These are phyloP conservation scores for Furnarius figulus DNA, from an alignment of 2,113 vertebrate species.

Conservation along the genomic window DNA sequence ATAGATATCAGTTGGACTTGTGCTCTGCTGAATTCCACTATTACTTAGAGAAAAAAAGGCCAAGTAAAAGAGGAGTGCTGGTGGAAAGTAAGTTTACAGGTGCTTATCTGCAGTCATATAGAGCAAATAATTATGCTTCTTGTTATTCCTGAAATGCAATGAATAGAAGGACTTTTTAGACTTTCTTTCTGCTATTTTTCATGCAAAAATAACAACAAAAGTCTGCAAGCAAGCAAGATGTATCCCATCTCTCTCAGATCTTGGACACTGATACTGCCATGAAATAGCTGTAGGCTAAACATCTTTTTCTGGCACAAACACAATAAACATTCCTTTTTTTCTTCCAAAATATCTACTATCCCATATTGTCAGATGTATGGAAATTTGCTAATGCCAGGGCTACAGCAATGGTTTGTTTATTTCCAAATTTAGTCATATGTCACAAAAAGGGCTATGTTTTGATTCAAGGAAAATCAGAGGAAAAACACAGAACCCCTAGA, in stretches of 20 bases:
- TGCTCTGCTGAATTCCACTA: neutral
- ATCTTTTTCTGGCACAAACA: neutral
- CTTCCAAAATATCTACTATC: neutral
- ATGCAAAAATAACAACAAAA: neutral
- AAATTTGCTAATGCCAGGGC: neutral
- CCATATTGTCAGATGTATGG: neutral
- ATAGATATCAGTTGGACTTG: constrained; percentile 40
- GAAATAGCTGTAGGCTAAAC: constrained; percentile 2
- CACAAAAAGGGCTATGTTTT: neutral
- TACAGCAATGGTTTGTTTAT: neutral
- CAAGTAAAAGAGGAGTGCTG: neutral
- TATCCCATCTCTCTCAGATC: neutral
- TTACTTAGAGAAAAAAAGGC: neutral
- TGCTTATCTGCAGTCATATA: neutral
- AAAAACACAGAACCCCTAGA: neutral
- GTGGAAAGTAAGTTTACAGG: neutral
- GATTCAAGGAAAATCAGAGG: neutral
- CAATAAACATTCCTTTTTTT: neutral
- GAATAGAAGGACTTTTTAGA: neutral
- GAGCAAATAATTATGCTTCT: neutral
- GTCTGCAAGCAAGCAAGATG: neutral
- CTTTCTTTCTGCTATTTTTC: neutral
- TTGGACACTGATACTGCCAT: neutral
- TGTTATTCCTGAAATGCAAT: neutral
- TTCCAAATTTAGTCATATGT: neutral